Percentiles rank a stretch among this genome's conserved stretches.
phyloP scores from a whole-genome alignment of 2,113 vertebrate genomes.

The Pterocles burchelli region DNA sequence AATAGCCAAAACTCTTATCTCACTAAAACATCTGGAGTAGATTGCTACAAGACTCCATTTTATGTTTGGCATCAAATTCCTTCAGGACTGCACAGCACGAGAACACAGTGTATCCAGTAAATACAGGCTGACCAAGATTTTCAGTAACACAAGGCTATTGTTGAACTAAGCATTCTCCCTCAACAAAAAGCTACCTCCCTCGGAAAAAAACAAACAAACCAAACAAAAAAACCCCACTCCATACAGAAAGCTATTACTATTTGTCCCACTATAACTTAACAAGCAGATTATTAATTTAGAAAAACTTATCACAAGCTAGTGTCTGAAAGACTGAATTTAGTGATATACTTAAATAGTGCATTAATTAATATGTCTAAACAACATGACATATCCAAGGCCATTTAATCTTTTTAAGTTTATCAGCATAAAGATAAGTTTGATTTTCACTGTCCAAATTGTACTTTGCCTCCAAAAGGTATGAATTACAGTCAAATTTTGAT shows the following conservation, averaged over 20 bases:
- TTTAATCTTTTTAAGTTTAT: not conserved
- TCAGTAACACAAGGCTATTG: not conserved
- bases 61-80: conserved; percentile 33
- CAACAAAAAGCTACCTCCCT: not conserved
- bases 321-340: not conserved
- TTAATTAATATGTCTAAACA: not conserved
- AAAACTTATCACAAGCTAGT: not conserved
- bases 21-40: conserved; percentile 46
- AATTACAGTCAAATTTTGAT: not conserved
- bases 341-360: not conserved
- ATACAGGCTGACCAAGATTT: not conserved
- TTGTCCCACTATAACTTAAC: not conserved
- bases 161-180: not conserved
- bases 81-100: not conserved
- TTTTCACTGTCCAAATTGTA: not conserved
- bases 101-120: not conserved
- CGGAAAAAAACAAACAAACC: not conserved
- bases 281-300: not conserved
- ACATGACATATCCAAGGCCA: not conserved
- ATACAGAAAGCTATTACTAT: not conserved
- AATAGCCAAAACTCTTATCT: conserved; percentile 22
- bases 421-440: not conserved
- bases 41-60: conserved; percentile 45
- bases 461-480: not conserved
- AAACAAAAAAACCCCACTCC: not conserved